Base-by-base conservation (phyloP, 2,797 vertebrate species). In the Chelonia mydas region DNA sequence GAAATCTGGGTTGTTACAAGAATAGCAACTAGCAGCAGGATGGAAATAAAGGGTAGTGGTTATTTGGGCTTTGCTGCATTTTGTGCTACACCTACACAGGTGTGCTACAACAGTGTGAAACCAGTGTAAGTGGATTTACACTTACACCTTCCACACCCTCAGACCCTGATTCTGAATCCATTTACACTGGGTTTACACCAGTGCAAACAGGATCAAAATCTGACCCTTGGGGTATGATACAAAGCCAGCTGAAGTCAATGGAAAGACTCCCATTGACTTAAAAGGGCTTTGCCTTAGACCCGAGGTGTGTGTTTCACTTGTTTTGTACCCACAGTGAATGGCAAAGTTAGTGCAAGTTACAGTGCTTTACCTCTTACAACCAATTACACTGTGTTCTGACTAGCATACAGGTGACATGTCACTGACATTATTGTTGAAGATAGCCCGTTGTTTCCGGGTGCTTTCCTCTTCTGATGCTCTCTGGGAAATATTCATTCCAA, bases 241-340 rank as follows among this genome's bases (percentile, higher is more conserved):
- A 45, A 1, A 0, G 0, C 61, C 47, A 50, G 19, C 6, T 72
- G 47, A 8, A 0, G 0, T 45, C 37, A 54, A 45, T 4, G 6
- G 49, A 72, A 27, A 87, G 72, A 16, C 41, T 76, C 41, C 74
- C 4, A 16, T 8, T 47, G 74, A 76, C 13, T 76, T 72, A 41
- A 72, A 61, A 72, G 65, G 37, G n/a, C n/a, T 72, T n/a, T 72
- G 65, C 17, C 17, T 72, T 41, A 25, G 19, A 19, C n/a, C 25
- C 7, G 25, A 41, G 5, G 25, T 27, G 13, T 8, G 3, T 47
- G 45, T 45, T 76, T 27, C 45, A 8, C 10, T 76, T 76, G 41
- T 47, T 74, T 6, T 45, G 41, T 74, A 47, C 74, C 21, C 68
- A 76, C 25, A 47, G 74, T 47, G 25, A 76, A 4, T 11, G 7